Percentiles rank a stretch among this genome's conserved stretches.
These are phyloP conservation scores for Melanotaenia trifasciata DNA, from an alignment of 2,797 vertebrate species.

Conservation along the genomic window DNA sequence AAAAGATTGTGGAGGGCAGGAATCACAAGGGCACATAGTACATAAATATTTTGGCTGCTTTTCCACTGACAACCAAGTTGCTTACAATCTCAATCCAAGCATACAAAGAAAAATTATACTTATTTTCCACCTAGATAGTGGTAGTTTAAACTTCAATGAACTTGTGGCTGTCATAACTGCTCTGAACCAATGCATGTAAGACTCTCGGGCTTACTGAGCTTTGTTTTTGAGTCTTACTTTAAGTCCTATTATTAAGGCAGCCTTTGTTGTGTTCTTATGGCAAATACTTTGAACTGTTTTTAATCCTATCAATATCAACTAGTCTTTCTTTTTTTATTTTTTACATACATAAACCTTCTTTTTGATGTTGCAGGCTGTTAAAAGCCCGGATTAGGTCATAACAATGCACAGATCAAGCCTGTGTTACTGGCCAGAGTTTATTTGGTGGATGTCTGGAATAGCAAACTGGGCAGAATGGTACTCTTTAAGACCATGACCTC, in stretches of 20 bases:
- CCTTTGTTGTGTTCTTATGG: slow-evolving; percentile 11
- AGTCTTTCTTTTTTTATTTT: slow-evolving; percentile 18
- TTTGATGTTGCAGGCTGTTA: slow-evolving; percentile 12
- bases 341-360: slow-evolving; percentile 21
- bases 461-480: slow-evolving; percentile 49
- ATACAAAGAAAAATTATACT: too few relatives aligned
- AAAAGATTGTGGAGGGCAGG: too few relatives aligned
- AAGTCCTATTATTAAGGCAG: slow-evolving; percentile 9
- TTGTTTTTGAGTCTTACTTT: slow-evolving; percentile 16
- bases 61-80: not conserved
- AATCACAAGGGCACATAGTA: too few relatives aligned
- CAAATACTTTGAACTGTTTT: too few relatives aligned
- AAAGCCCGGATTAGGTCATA: slow-evolving; percentile 37
- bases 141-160: not conserved
- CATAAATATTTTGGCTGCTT: too few relatives aligned
- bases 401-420: slow-evolving; percentile 28
- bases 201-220: not conserved
- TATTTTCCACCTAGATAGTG: too few relatives aligned
- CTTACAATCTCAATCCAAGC: not conserved
- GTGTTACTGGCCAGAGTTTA: slow-evolving; percentile 33
- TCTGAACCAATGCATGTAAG: not conserved
- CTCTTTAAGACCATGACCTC: slow-evolving; percentile 45
- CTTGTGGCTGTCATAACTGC: not conserved
- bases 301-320: slow-evolving; percentile 7
- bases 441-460: slow-evolving; percentile 45